These are phyloP conservation scores for Schrankia costaestrigalis DNA, from an alignment of 2,888 invertebrate genomes.

Conservation along the genomic window DNA sequence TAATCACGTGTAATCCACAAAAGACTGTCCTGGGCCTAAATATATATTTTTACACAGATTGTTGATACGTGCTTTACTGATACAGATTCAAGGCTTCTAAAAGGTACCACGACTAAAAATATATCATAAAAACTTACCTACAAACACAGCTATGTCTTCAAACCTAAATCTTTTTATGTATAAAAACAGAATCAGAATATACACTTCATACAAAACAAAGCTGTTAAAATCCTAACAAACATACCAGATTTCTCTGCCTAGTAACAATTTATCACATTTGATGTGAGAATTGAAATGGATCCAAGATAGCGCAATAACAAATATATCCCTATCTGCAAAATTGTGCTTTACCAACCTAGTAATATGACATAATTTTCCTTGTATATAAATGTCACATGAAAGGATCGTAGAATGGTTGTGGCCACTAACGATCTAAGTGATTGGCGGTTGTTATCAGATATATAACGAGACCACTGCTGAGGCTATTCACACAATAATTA, in stretches of 20 bases:
- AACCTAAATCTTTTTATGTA: no score
- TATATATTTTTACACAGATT: no score
- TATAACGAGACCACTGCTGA: conserved; percentile 25
- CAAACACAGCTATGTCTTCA: no score
- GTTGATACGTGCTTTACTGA: no score
- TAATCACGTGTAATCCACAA: no score
- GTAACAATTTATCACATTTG: conserved; percentile 15
- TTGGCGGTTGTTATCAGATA: conserved; percentile 36
- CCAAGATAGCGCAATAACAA: conserved; percentile 9
- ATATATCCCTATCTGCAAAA: conserved; percentile 1
- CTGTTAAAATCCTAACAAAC: no score
- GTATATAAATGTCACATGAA: conserved; percentile 6
- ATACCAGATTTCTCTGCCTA: conserved; percentile 4
- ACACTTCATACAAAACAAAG: no score
- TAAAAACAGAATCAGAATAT: no score
- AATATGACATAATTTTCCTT: conserved; percentile 4
- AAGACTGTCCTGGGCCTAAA: no score
- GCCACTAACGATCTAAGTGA: conserved; percentile 37
- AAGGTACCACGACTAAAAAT: no score
- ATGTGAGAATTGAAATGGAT: conserved; percentile 15
- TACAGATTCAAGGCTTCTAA: no score
- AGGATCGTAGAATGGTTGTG: conserved; percentile 13
- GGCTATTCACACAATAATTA: conserved; percentile 17
- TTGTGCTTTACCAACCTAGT: not conserved
- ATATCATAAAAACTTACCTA: no score